A percentile compares a stretch with the other conserved stretches of the same genome.
phyloP scores from a whole-genome alignment of 2,888 invertebrate genomes.

The Andrena chrysosceles region DNA sequence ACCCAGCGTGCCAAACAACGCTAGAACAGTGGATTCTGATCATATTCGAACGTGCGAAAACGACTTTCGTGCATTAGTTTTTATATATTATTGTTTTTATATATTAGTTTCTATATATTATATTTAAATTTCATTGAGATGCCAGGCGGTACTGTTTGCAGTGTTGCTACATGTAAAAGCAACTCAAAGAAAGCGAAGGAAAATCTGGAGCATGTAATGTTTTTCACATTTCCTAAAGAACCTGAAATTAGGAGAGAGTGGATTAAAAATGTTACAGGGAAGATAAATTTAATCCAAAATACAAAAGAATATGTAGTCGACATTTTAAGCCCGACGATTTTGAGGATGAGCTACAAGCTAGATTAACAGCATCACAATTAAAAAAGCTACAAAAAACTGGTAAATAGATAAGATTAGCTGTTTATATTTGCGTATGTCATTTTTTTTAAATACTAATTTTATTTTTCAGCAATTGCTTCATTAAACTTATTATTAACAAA shows the following conservation, averaged over 20 bases:
- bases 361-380: background rate
- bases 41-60: background rate
- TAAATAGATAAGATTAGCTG: no score
- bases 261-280: background rate
- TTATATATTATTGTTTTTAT: conserved; percentile 1
- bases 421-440: no score
- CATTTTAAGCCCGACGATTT: conserved; percentile 1
- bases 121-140: background rate
- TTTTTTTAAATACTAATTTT: no score
- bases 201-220: no score
- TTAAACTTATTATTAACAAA: no score
- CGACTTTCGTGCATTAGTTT: no score
- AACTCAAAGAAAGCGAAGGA: no score
- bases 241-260: background rate
- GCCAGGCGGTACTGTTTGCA: conserved; percentile 1
- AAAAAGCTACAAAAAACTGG: background rate
- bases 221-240: background rate
- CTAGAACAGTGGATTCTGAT: background rate
- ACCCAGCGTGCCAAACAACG: background rate
- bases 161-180: background rate
- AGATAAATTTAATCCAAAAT: conserved; percentile 2
- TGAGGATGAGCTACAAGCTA: background rate
- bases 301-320: conserved; percentile 2
- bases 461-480: no score
- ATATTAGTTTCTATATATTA: background rate